phyloP scores from a whole-genome alignment of 1,140 invertebrate genomes.

The Cyrtorhinus lividipennis region DNA sequence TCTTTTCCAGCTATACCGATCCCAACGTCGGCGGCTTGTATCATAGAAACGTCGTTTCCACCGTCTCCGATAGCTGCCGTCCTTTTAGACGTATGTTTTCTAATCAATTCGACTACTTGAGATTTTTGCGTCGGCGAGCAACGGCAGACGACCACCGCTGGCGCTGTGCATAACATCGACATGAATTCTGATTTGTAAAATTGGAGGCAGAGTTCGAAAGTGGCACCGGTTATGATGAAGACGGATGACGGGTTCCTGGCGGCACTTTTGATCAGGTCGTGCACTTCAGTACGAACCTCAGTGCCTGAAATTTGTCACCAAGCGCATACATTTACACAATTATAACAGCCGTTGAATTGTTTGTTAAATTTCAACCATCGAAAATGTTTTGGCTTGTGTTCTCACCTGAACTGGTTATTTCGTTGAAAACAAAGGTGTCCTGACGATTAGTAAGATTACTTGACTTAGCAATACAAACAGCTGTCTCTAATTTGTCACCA shows the following conservation, averaged over 20 bases:
- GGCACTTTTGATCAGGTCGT: constrained; percentile 80
- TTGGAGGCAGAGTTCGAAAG: constrained; percentile 77
- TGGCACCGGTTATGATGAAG: constrained; percentile 84
- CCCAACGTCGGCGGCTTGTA: constrained; percentile 89
- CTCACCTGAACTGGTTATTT: constrained; percentile 34
- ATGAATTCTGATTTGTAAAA: constrained; percentile 94
- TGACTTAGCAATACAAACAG: constrained; percentile 95
- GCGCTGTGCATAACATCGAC: constrained; percentile 78
- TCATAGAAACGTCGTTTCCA: constrained; percentile 82
- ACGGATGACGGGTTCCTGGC: constrained; percentile 74
- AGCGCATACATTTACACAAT: background rate
- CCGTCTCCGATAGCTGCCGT: constrained; percentile 72
- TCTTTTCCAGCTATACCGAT: constrained; percentile 92
- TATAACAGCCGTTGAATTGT: background rate
- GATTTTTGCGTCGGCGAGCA: constrained; percentile 99
- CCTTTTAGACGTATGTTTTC: constrained; percentile 71
- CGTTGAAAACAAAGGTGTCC: constrained; percentile 58
- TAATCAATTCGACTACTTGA: constrained; percentile 74
- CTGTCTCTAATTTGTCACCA: constrained; percentile 97
- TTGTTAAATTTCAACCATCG: no score
- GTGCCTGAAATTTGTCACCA: background rate
- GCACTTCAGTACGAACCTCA: constrained; percentile 64
- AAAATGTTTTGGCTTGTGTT: no score
- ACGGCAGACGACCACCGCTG: constrained; percentile 89
- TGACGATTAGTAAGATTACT: constrained; percentile 66